Base-by-base conservation (phyloP, 2,888 invertebrate species). In the Salticus scenicus region DNA sequence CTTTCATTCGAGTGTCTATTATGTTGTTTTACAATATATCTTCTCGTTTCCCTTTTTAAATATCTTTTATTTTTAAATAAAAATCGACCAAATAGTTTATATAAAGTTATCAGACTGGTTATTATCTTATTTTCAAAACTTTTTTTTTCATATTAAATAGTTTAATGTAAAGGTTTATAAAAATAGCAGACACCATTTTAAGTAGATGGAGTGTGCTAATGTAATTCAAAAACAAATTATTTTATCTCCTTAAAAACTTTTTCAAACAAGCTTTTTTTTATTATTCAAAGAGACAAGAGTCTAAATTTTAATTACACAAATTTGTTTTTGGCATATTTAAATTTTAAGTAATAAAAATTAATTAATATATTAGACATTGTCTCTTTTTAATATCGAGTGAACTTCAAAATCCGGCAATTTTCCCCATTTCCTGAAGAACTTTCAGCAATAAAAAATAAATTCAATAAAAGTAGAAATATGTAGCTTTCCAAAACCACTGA, bases 171-270 rank as follows among this genome's bases (percentile, higher is more conserved):
- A 17, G 4, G 57, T 79, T 85, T 79, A 75, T 63, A 74, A 74
- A 85, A 47, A 14, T 51, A 74, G 41, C n/a, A 66, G 33, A 57
- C 47, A 74, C 47, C 74, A 79, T 70, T 64, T n/a, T 64, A 33
- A 74, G 20, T 41, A 41, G 69, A 78, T 75, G 74, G 79, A 20
- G 84, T 85, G 84, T 85, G 84, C 84, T 85, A 85, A 69, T 28
- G 24, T 63, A 64, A 28, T 30, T 47, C 37, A 30, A 85, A 85
- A 79, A 79, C 69, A 79, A 85, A 78, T 79, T 79, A 74, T 85
- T 85, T 85, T 64, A 33, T 47, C 20, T 64, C 0, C 33, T 31
- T 79, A 79, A 33, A 30, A 64, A n/a, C 30, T n/a, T 74, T 42
- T 85, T 20, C 27, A 69, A 41, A 67, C 14, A 7, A 20, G 41